Base-by-base conservation (phyloP, 2,113 vertebrate genomes). In the Cariama cristata region DNA sequence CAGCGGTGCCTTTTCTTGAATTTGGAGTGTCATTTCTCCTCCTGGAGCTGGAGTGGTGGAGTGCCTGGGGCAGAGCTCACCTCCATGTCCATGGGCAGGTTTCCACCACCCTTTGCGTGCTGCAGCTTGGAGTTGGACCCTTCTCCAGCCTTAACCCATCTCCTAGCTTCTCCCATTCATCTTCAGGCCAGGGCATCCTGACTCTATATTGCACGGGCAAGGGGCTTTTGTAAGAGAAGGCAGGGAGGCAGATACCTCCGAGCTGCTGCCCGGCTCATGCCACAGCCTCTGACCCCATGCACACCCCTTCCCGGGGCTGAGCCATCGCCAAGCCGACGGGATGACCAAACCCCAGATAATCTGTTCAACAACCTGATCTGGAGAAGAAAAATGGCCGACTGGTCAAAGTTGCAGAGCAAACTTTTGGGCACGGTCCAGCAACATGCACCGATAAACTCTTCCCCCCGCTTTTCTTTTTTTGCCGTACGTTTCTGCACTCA, bases 321-420 rank as follows among this genome's bases (percentile, higher is more conserved):
- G 23, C 1, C 1, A 22, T 52, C 3, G 1, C 8, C 58, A 67
- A 71, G 4, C 4, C 2, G 4, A 76, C 0, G 0, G n/a, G 55
- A 40, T 69, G 67, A 84, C 22, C 73, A 69, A 93, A 82, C n/a
- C 58, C 16, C 49, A 73, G 19, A 17, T 47, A 74, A 91, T 35
- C 22, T 79, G 32, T 64, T 81, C 58, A 85, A 56, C 45, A 72
- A 30, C 32, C 49, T 38, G 16, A 73, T 62, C 20, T 9, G 35
- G 35, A 60, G 28, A 73, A 79, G 30, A 22, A 45, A 92, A 88
- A 93, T 38, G 50, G 30, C 74, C 66, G 62, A 38, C 56, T 18
- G 73, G 71, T 82, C 18, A 33, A 91, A 66, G 72, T 12, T 47
- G 50, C 45, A 82, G 63, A 88, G 52, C 53, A 89, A 87, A 74